phyloP scores from a whole-genome alignment of 2,113 vertebrate species.

The Muntiacus reevesi region DNA sequence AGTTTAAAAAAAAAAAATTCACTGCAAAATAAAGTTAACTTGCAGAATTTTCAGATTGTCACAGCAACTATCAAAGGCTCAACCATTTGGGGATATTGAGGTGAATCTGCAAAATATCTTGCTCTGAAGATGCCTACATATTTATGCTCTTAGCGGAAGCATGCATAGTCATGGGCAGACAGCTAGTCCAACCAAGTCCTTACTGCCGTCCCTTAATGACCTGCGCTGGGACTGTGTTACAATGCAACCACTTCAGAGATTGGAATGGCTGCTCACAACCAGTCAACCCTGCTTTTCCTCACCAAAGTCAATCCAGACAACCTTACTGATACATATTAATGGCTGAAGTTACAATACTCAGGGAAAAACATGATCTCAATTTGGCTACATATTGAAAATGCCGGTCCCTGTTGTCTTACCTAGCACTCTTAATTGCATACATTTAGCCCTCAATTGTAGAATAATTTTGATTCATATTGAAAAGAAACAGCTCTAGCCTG shows the following conservation, averaged over 20 bases:
- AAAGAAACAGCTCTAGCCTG: slow-evolving; percentile 88
- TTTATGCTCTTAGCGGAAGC: background rate
- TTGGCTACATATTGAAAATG: slow-evolving; percentile 79
- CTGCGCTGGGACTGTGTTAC: background rate
- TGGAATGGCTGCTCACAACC: background rate
- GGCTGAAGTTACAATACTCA: slow-evolving; percentile 62
- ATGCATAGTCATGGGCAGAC: too few species aligned
- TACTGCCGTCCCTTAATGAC: background rate
- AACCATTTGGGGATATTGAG: background rate
- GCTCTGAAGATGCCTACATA: background rate
- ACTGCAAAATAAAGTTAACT: background rate
- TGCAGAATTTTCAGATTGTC: background rate
- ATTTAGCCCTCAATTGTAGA: slow-evolving; percentile 86
- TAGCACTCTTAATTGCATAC: slow-evolving; percentile 88
- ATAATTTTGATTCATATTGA: slow-evolving; percentile 93
- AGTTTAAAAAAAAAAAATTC: background rate
- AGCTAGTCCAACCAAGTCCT: background rate
- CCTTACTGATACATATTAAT: slow-evolving; percentile 66
- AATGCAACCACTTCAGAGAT: background rate
- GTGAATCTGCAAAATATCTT: background rate
- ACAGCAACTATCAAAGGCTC: background rate
- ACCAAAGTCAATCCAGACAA: slow-evolving; percentile 39
- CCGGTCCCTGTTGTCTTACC: slow-evolving; percentile 81
- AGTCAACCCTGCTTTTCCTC: slow-evolving; percentile 58
- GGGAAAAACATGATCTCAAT: slow-evolving; percentile 82